Evolutionary conservation across 2,113 vertebrate species (phyloP).

Genomic region (Hippocampus comes): DNA sequence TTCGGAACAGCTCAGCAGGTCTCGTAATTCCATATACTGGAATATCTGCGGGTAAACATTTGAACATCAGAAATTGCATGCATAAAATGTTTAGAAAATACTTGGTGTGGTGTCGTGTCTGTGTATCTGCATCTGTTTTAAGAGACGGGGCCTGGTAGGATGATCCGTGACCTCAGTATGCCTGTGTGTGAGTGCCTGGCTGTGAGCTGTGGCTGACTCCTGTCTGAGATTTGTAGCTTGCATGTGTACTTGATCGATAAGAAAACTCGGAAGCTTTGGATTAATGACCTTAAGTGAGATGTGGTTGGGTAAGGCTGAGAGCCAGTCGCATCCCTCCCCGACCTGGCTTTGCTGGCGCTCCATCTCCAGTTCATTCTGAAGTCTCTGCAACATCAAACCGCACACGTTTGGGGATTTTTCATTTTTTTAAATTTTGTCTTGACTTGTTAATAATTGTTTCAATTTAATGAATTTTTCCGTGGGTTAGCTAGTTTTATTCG

Average conservation of each 20-base stretch:
- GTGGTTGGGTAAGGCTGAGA: constrained; percentile 52
- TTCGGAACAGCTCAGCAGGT: constrained; percentile 61
- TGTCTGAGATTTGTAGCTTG: too few species aligned
- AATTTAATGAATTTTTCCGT: neutral
- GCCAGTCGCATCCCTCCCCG: constrained; percentile 38
- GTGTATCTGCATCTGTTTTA: neutral
- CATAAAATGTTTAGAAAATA: neutral
- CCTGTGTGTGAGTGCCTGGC: too few species aligned
- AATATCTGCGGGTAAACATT: constrained; percentile 53
- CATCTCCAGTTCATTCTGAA: constrained; percentile 39
- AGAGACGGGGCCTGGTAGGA: neutral
- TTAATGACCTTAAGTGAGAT: constrained; percentile 55
- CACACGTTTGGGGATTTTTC: neutral
- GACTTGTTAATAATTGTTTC: neutral
- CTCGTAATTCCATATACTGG: constrained; percentile 51
- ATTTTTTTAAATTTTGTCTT: too few species aligned
- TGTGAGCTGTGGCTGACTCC: neutral
- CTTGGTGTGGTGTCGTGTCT: too few species aligned
- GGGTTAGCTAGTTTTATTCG: neutral
- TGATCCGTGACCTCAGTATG: too few species aligned
- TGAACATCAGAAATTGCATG: neutral
- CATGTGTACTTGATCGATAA: too few species aligned
- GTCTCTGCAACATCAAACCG: constrained; percentile 33
- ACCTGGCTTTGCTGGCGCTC: constrained; percentile 1
- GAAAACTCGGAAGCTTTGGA: neutral